Evolutionary conservation across 2,888 invertebrate genomes (phyloP), one percentile per base, ranked within the genome.

Genomic region (Rosalia funebris): DNA sequence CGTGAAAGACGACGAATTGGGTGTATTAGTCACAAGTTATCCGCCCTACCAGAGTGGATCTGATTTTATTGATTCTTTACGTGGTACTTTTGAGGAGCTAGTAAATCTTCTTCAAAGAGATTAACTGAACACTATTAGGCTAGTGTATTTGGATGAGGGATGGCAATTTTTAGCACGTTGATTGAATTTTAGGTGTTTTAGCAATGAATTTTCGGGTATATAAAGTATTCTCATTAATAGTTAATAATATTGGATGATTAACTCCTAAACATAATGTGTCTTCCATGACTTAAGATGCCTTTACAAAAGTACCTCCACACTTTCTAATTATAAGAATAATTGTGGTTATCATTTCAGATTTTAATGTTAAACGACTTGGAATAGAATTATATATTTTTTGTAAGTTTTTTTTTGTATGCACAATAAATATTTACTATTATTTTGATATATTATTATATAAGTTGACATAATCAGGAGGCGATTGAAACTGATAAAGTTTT

Each of bases 11-110:
- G 88, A 92, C 67, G 88, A 87, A 68, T 83, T 96, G 20, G 97
- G 97, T 10, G 89, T 91, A 39, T 88, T 95, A 45, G 90, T 94
- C 5, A 91, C 94, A 0, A 89, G 91, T 64, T 96, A 96, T 77
- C 87, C 87, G 63, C 83, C 86, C 0, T 85, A 89, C 68, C 87
- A 88, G 53, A 85, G 90, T 79, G 92, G 92, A 53, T 82, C 83
- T 15, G 87, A 89, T 59, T 95, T 92, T 77, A 83, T 90, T 1
- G 85, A 88, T 60, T 89, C 89, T 53, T 82, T 95, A 42, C 84
- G 87, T 67, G 82, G 87, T 65, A 90, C 93, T 14, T 89, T 95
- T 76, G 83, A 89, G 73, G 88, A 90, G 71, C 89, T 96, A 31
- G 68, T 73, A 12, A 47, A 52, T 47, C 57, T 67, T n/a, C 48